Base-by-base conservation (phyloP, 2,797 vertebrate species). In the Oreonectes daqikongensis region DNA sequence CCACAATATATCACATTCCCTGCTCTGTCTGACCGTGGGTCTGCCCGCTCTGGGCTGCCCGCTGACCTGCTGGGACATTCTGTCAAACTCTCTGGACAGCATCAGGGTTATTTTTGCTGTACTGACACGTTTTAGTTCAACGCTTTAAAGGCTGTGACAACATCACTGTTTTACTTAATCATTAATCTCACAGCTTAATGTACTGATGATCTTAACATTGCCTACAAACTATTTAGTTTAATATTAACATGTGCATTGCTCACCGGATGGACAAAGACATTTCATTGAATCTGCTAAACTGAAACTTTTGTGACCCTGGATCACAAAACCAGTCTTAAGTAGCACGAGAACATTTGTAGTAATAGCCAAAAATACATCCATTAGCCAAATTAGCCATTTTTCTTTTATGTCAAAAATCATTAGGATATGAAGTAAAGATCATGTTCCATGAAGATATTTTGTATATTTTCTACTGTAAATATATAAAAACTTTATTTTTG, bases 1-100 rank as follows among this genome's bases (percentile, higher is more conserved):
- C 81, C 79, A 83, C 78, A 67, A 77, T 82, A 79, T 71, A 82
- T 82, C 75, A 81, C 82, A 77, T 82, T 77, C 78, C 78, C 48
- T 30, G 48, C 50, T n/a, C 76, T 78, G 76, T 53, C 35, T 71
- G 63, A 82, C 75, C 32, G 52, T 28, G 18, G 42, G 7, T 79
- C 74, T 67, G 35, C 55, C 69, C 67, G 55, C 60, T 74, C 22
- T 3, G 42, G 10, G 77, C 74, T 68, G 28, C 48, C 74, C 65
- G 32, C 46, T 79, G 66, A 70, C 77, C 63, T 20, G 32, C 48
- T 0, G 8, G 57, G 63, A 44, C 22, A 80, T 81, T 81, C 22
- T 50, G n/a, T 65, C 68, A 42, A 30, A 44, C 38, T 53, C 76
- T 78, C 77, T 67, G 63, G 78, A 82, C 60, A 74, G 50, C 75